These are phyloP conservation scores for Ariopsis seemanni DNA, from an alignment of 2,113 vertebrate genomes.

Conservation along the genomic window DNA sequence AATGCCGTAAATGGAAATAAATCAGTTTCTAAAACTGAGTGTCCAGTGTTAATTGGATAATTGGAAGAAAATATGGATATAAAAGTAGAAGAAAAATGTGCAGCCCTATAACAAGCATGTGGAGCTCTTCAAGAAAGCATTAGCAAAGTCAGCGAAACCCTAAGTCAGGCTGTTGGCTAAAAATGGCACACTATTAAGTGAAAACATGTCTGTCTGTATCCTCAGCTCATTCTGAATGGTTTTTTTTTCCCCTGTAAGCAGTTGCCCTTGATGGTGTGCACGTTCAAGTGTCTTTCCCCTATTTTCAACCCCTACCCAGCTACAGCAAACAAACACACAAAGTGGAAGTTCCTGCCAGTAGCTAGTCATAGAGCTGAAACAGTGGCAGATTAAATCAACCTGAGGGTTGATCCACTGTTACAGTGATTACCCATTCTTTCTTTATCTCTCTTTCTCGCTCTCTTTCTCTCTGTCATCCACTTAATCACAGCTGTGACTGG, in stretches of 20 bases:
- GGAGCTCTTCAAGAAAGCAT: constrained; percentile 5
- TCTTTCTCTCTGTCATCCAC: constrained; percentile 2
- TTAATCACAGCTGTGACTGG: constrained; percentile 45
- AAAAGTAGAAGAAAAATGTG: not conserved
- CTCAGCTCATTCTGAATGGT: constrained; percentile 12
- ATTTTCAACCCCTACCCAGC: constrained; percentile 34
- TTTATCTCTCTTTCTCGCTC: constrained; percentile 26
- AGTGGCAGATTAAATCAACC: constrained; percentile 51
- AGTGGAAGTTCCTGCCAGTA: constrained; percentile 32
- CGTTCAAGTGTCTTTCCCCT: constrained; percentile 27
- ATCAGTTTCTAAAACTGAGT: not conserved
- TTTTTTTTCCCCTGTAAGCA: constrained; percentile 6
- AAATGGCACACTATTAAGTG: constrained; percentile 28
- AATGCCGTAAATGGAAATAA: not conserved
- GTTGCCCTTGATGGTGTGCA: constrained; percentile 9
- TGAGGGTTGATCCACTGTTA: constrained; percentile 53
- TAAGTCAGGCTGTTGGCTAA: constrained; percentile 14
- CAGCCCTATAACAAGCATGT: not conserved
- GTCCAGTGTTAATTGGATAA: not conserved
- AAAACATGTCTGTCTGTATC: constrained; percentile 34
- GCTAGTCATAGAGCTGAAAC: constrained; percentile 34
- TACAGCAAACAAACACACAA: constrained; percentile 1
- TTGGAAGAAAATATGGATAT: not conserved
- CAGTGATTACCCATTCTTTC: constrained; percentile 49
- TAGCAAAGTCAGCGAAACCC: not conserved